Base-by-base conservation (phyloP, 64 coral and sea anemone genomes). In the Montipora sp. region DNA sequence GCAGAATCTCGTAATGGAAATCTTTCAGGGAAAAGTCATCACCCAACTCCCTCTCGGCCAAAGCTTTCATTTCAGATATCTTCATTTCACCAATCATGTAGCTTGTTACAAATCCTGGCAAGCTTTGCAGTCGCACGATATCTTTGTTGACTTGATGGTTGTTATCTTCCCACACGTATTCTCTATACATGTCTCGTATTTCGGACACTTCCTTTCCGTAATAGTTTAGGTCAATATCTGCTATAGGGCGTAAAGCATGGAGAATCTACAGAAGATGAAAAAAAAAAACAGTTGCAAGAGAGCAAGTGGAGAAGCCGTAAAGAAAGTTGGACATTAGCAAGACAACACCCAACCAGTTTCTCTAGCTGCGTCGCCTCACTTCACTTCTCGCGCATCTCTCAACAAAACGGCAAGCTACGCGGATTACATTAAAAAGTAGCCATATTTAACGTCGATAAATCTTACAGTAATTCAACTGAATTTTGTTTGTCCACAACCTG, bases 1-100 rank as follows among this genome's bases (percentile, higher is more conserved):
- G 89, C 49, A 95, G 67, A 50, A 95, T 77, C 75, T 95, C 88
- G 66, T 95, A 95, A 87, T 95, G 93, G 80, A 95, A 91, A 47
- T 95, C 93, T 4, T 89, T 89, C 83, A 95, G 58, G 0, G 81
- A 91, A 51, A 95, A 95, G 0, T 36, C 83, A 19, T 72, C 20
- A 47, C 89, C 93, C 75, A 95, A 63, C 19, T 90, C 78, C 19
- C 27, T 91, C 74, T 95, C 77, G 10, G 81, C 73, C 65, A 87
- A 77, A 3, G 91, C 21, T 68, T 89, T 90, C 24, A 90, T 81
- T n/a, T 83, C 75, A 19, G 60, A 47, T 23, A 95, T 95, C 15
- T 83, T 75, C 20, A 79, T 77, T 16, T 95, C 73, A 59, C 93
- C 93, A 87, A 95, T 77, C 50, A 80, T 51, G 13, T 95, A 95